Base-by-base conservation (phyloP, 1,140 invertebrate genomes). In the Mamestra configurata region DNA sequence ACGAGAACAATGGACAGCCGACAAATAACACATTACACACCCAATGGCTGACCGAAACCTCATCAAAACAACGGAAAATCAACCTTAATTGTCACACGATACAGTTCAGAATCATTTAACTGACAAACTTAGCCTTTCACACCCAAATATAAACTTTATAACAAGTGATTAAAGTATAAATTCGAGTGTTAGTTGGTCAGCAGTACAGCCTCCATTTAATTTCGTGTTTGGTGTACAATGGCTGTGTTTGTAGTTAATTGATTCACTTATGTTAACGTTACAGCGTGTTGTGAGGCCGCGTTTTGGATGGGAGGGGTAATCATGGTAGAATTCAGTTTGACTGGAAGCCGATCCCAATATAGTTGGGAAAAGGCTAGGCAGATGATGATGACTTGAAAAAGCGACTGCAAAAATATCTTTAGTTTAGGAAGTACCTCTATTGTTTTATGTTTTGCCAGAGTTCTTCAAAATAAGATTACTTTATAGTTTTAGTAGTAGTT, bases 181-280 rank as follows among this genome's bases (percentile, higher is more conserved):
- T 75, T 59, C 4, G 53, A 5, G 51, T 59, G 72, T 75, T 22
- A 49, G 31, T 13, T 46, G 35, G 43, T 59, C 1, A 18, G 35
- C 20, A 46, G 53, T 46, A 59, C 35, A 51, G 51, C 64, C 37
- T 59, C 31, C 55, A 24, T 75, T 75, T 59, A 75, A 75, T 75
- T 75, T 11, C 31, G 27, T 57, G 72, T 59, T 68, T 68, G 64
- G 31, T 57, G 51, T 75, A 57, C 11, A 57, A 43, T 59, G 35
- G 51, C 53, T 75, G 55, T 75, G 24, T 75, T 75, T 75, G 72
- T 43, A 75, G 72, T 75, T 75, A 75, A 75, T 75, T 75, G 72
- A 75, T 75, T 72, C 64, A 46, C 40, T 68, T 68, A 68, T 68
- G 40, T 68, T 46, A 55, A 22, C 40, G 64, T 68, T 68, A 68